Evolutionary conservation across 2,888 invertebrate genomes (phyloP), one percentile per base, ranked within the genome.

Genomic region (Aspidapion aeneum): DNA sequence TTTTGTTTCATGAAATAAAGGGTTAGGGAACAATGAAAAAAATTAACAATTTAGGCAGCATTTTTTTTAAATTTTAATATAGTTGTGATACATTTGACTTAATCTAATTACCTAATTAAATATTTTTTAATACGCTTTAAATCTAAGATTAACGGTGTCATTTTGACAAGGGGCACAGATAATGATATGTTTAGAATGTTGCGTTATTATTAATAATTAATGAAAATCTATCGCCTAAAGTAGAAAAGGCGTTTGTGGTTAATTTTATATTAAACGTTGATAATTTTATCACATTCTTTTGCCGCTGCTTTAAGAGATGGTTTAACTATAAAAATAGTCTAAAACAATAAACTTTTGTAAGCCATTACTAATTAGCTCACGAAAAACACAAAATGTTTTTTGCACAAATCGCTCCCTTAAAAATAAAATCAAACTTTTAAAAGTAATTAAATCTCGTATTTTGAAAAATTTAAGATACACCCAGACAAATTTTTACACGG

Each of bases 131-230:
- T 20, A 20, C 18, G n/a, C 18, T 56, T 77, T 80, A 80, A 78
- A 21, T n/a, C 65, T 65, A 68, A 57, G 79, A 79, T 82, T 82
- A 82, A 82, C 82, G 81, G 81, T 80, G 81, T 82, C 82, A 82
- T 81, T n/a, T 82, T 82, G 86, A 85, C 86, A 86, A 86, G 87
- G 88, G 88, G 88, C 88, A 88, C 88, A 87, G 86, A 86, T 85
- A 86, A 82, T 88, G 88, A 88, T 88, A 88, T 88, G 88, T 88
- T 87, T 88, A 86, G 87, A 87, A 85, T 85, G 84, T 86, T 86
- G 86, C 83, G 85, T 86, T 87, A 86, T 85, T 85, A 63, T 60
- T 56, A 54, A 21, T 54, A 65, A 60, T 65, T 64, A 69, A 69
- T 74, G 81, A 81, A 77, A 78, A 77, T 78, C 78, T 79, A 79